These are phyloP conservation scores for Leptinotarsa haldemani DNA, from an alignment of 2,888 invertebrate species.

Conservation along the genomic window DNA sequence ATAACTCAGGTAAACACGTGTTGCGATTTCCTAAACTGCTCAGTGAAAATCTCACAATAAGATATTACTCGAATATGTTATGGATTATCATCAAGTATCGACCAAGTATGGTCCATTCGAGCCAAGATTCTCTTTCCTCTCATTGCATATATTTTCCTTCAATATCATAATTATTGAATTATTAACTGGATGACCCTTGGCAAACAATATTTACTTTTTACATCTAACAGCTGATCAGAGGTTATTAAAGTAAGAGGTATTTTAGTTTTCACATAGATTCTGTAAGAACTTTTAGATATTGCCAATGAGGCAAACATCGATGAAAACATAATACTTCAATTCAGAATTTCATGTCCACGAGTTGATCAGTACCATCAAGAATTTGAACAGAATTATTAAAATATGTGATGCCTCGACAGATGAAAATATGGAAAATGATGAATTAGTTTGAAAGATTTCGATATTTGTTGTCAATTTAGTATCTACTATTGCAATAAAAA, in stretches of 20 bases:
- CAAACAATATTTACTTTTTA: background rate
- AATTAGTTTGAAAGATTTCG: background rate
- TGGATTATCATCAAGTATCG: too few relatives aligned
- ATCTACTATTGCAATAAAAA: too few relatives aligned
- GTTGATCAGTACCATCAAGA: background rate
- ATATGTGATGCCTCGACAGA: background rate
- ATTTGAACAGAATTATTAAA: background rate
- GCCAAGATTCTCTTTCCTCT: too few relatives aligned
- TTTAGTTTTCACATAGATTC: too few relatives aligned
- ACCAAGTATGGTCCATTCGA: too few relatives aligned
- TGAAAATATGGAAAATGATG: background rate
- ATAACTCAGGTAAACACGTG: too few relatives aligned
- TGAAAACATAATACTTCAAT: background rate
- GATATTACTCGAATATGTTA: too few relatives aligned
- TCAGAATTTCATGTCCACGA: background rate
- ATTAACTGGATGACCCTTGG: background rate
- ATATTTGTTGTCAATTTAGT: too few relatives aligned
- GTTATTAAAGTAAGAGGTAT: background rate
- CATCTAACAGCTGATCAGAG: background rate
- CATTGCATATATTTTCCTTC: background rate
- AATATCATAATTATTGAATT: background rate
- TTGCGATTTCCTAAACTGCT: too few relatives aligned
- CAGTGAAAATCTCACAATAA: too few relatives aligned
- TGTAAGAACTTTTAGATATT: background rate
- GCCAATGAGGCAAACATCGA: background rate